These are phyloP conservation scores for Acanthiza pusilla DNA, from an alignment of 2,797 vertebrate genomes.

Conservation along the genomic window DNA sequence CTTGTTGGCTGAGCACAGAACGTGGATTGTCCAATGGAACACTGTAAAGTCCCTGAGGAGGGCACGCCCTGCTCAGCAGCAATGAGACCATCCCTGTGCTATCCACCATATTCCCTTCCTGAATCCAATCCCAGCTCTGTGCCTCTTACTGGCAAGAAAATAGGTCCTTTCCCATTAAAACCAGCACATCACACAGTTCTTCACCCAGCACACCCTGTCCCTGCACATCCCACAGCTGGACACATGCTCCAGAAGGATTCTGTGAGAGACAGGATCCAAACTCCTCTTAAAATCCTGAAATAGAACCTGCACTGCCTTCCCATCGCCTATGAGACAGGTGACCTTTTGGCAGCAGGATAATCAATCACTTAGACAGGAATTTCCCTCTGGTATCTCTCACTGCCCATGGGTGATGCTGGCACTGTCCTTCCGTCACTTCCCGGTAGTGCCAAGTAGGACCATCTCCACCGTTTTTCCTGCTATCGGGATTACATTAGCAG, in stretches of 20 bases:
- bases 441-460: background rate
- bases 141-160: background rate
- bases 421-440: background rate
- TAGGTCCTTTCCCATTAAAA: background rate
- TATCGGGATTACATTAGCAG: background rate
- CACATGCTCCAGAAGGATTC: background rate
- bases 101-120: too few species aligned
- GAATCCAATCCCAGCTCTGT: too few species aligned
- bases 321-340: background rate
- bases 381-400: background rate
- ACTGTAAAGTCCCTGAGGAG: too few species aligned
- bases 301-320: background rate
- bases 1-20: too few species aligned
- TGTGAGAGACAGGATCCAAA: background rate
- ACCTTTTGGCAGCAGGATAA: background rate
- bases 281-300: background rate
- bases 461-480: background rate
- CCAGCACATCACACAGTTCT: background rate
- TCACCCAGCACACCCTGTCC: background rate
- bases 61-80: background rate
- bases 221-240: background rate
- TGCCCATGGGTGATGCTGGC: rapidly evolving
- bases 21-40: too few species aligned
- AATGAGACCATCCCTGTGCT: background rate
- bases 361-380: background rate